Conservation (phyloP, 2,113 vertebrate species). For the Motacilla alba region DNA sequence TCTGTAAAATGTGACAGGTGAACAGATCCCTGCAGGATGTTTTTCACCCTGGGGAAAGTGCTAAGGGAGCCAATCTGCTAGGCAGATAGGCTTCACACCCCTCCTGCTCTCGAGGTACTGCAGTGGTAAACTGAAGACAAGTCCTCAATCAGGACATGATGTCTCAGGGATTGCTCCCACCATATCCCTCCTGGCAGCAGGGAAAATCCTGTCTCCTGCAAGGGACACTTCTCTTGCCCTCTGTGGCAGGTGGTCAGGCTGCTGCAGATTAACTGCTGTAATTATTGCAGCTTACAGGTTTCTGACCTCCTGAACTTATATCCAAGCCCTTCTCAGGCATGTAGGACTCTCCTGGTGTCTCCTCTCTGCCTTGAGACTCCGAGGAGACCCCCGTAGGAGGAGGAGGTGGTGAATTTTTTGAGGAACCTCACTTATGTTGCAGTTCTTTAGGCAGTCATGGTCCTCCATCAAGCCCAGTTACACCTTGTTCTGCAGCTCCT, state of each 20-base stretch:
- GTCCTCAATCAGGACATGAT: not conserved
- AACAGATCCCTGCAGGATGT: not conserved
- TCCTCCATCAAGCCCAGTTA: not conserved
- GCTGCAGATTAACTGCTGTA: not conserved
- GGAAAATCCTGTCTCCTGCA: not conserved
- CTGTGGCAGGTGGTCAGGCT: not conserved
- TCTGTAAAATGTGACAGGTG: not conserved
- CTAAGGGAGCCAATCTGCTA: not conserved
- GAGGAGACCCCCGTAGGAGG: fast-evolving
- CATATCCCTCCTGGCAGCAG: not conserved
- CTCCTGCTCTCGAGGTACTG: not conserved
- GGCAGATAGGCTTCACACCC: not conserved
- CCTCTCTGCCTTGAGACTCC: not conserved
- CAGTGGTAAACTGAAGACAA: not conserved
- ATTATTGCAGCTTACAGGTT: not conserved
- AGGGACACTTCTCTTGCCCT: not conserved
- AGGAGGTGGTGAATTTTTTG: not conserved
- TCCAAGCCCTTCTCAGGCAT: not conserved
- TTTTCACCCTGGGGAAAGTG: not conserved
- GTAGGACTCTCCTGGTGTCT: not conserved
- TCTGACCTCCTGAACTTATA: not conserved
- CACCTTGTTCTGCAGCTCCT: not conserved
- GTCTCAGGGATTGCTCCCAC: not conserved
- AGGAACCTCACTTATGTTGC: not conserved
- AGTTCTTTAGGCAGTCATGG: not conserved